Conservation (phyloP, 2,888 invertebrate species). For the Agonopterix heracliana region DNA sequence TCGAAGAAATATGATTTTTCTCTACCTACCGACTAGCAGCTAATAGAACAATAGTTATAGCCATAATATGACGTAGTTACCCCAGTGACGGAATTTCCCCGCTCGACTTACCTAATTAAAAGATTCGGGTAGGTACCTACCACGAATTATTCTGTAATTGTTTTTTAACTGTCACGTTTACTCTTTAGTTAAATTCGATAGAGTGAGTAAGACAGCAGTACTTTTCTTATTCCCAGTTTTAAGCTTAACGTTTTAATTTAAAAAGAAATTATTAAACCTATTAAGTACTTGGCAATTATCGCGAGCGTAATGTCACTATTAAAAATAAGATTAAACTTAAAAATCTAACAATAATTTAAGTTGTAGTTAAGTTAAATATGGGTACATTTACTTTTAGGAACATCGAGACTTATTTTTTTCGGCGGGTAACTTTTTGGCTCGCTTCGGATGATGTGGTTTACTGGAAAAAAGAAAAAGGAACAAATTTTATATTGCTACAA, state of each 20-base stretch:
- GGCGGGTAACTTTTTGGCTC: constrained; percentile 40
- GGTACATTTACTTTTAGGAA: constrained; percentile 38
- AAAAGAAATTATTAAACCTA: constrained; percentile 7
- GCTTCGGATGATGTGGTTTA: not conserved
- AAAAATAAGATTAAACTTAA: constrained; percentile 6
- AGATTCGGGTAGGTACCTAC: too few relatives aligned
- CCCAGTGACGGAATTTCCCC: too few relatives aligned
- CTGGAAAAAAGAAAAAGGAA: not conserved
- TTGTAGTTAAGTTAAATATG: constrained; percentile 23
- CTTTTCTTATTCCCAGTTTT: not conserved
- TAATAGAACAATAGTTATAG: too few relatives aligned
- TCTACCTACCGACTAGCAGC: too few relatives aligned
- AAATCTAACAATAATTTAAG: constrained; percentile 36
- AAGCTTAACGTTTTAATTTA: not conserved
- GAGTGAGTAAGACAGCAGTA: not conserved
- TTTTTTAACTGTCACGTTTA: not conserved
- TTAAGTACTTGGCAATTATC: constrained; percentile 17
- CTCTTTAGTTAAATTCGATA: not conserved
- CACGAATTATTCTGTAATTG: too few relatives aligned
- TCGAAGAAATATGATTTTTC: too few relatives aligned
- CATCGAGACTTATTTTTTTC: constrained; percentile 32
- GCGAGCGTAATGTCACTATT: not conserved
- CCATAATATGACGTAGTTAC: too few relatives aligned
- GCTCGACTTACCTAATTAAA: too few relatives aligned
- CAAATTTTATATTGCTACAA: not conserved